phyloP scores from a whole-genome alignment of 2,888 invertebrate genomes.

The Athalia cordata region DNA sequence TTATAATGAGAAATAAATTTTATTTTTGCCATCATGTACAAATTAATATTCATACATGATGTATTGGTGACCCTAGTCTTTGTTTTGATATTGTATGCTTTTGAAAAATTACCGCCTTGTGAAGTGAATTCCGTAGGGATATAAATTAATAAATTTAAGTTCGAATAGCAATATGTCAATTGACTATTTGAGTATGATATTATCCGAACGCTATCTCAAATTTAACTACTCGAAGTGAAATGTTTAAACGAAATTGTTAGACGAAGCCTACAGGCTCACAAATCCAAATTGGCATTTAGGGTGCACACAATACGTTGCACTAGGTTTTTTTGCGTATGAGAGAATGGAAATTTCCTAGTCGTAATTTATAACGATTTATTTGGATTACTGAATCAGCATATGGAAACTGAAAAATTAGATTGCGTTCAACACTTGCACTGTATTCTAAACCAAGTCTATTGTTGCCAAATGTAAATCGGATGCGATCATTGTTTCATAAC shows the following conservation, averaged over 20 bases:
- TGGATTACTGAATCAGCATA: constrained; percentile 1
- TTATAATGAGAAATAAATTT: constrained; percentile 7
- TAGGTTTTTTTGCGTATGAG: constrained; percentile 1
- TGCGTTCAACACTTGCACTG: constrained; percentile 6
- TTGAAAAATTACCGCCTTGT: neutral
- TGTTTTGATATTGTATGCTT: neutral
- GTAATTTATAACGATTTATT: constrained; percentile 20
- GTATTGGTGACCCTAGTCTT: constrained; percentile 22
- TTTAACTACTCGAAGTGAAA: constrained; percentile 9
- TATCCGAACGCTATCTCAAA: neutral
- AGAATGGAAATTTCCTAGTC: constrained; percentile 16
- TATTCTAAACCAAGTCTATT: constrained; percentile 7
- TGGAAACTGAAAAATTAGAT: neutral
- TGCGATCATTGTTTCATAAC: constrained; percentile 3
- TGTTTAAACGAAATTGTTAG: neutral
- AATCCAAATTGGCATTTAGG: neutral
- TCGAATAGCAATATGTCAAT: neutral
- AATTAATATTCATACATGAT: constrained; percentile 27
- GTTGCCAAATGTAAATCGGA: constrained; percentile 8
- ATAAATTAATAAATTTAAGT: constrained; percentile 32
- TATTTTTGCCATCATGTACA: constrained; percentile 13
- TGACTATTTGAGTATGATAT: constrained; percentile 2
- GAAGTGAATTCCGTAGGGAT: constrained; percentile 12
- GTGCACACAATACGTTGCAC: neutral
- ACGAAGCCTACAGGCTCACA: constrained; percentile 16